phyloP scores from a whole-genome alignment of 2,797 vertebrate species.

The Megaceryle alcyon region DNA sequence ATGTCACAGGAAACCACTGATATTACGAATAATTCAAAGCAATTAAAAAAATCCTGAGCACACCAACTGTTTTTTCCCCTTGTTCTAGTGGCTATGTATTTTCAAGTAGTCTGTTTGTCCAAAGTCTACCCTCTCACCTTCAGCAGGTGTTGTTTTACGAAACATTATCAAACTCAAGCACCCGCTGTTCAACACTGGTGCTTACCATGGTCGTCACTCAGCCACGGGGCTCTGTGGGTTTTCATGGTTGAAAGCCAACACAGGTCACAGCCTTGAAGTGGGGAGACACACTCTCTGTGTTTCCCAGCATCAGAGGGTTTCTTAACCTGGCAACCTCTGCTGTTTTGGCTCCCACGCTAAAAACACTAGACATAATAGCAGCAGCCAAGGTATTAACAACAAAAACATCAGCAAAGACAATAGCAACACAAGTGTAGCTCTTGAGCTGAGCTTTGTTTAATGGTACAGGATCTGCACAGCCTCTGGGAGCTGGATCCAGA shows the following conservation, averaged over 20 bases:
- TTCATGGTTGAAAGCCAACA: fast-evolving
- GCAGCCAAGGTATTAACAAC: conserved; percentile 61
- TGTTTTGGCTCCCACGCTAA: not conserved
- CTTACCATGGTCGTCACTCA: fast-evolving
- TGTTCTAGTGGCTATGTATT: not conserved
- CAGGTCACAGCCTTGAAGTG: not conserved
- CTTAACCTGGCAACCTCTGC: conserved; percentile 40
- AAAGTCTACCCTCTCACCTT: not conserved
- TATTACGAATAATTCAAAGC: conserved; percentile 19
- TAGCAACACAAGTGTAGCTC: conserved; percentile 35
- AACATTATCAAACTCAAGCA: not conserved
- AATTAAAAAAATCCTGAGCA: not conserved
- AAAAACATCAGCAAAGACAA: conserved; percentile 60
- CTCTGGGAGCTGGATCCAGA: conserved; percentile 27
- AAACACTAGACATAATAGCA: conserved; percentile 47
- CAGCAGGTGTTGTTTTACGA: not conserved
- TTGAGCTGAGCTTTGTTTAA: conserved; percentile 44
- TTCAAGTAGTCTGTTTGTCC: not conserved
- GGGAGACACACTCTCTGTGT: not conserved
- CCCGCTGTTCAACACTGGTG: not conserved
- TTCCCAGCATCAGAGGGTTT: conserved; percentile 44
- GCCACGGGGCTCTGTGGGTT: not conserved
- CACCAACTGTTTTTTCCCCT: not conserved
- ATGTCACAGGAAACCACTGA: conserved; percentile 69
- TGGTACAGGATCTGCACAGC: conserved; percentile 11